Base-by-base conservation (phyloP, 2,888 invertebrate species). In the Drepanosiphum platanoidis region DNA sequence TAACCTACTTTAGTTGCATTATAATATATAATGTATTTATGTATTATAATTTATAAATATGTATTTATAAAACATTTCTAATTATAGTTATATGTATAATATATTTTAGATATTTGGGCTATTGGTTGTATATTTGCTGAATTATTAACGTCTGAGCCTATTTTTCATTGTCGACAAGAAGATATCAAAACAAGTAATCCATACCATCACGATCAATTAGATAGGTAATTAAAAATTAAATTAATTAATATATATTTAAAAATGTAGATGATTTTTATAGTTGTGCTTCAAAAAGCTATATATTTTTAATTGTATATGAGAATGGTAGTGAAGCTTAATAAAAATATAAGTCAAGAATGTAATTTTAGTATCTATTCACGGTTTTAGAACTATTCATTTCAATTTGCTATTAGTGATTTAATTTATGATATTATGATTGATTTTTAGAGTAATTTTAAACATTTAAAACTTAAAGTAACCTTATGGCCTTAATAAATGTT, bases 81-180 rank as follows among this genome's bases (percentile, higher is more conserved):
- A 18, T 39, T 39, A 81, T 71, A 18, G 32, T 72, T 32, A 22
- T 72, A 46, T 18, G 39, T 74, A 68, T 61, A 77, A 79, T 80
- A 52, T 86, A 87, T 90, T 91, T 75, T 89, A 96, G 98, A 98
- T 91, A 98, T 98, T 87, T 98, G 98, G 98, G 98, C 98, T 0
- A 98, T 98, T 90, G 98, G 98, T 2, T 99, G 99, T 89, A 99
- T 99, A 90, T 99, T 99, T 91, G 98, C 99, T 0, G 99, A 99
- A 90, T 91, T 99, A 22, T 91, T 99, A 87, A 99, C 99, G 0
- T 98, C 98, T 0, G 99, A 99, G 90, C 99, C 99, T 15, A 98
- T 99, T 89, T 99, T 99, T 90, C 98, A 99, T 89, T 99, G 99
- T 91, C 93, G 99, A 5, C 99, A 99, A 91, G 99, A 99, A 91